A percentile compares a stretch with the other conserved stretches of the same genome.
Conservation (phyloP, 2,113 vertebrate genomes). For the Machaerirhynchus nigripectus region DNA sequence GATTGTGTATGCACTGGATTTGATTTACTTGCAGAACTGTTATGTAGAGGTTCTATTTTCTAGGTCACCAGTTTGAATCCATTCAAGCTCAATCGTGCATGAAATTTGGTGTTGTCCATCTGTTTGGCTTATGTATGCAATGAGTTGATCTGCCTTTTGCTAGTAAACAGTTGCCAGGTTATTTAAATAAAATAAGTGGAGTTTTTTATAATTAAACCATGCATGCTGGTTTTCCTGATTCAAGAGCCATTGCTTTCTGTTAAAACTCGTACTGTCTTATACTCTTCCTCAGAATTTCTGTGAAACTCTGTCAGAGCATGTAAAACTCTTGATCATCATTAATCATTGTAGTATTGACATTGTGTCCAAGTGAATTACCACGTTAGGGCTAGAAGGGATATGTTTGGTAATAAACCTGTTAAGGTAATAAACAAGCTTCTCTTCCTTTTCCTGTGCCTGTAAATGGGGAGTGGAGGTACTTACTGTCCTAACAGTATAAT, state of each 20-base stretch:
- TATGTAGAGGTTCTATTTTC: background rate
- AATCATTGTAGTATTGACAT: background rate
- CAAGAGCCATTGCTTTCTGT: background rate
- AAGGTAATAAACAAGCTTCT: background rate
- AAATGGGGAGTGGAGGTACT: background rate
- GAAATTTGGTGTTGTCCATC: background rate
- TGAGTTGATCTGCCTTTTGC: background rate
- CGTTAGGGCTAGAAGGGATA: background rate
- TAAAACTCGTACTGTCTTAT: background rate
- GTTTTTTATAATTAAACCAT: background rate
- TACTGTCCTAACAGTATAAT: background rate
- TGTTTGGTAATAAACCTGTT: background rate
- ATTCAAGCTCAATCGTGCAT: background rate
- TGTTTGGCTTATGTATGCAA: background rate
- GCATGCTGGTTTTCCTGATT: background rate
- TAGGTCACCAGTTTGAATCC: conserved; percentile 30
- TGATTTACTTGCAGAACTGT: background rate
- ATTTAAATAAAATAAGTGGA: background rate
- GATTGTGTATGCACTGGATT: background rate
- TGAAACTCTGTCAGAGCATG: background rate
- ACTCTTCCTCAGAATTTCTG: background rate
- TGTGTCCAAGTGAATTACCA: background rate
- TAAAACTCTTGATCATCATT: background rate
- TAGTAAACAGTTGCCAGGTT: background rate
- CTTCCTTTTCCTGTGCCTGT: background rate